Evolutionary conservation across 2,888 invertebrate genomes (phyloP), one percentile per base, ranked within the genome.

Genomic region (Tridacna gigas): DNA sequence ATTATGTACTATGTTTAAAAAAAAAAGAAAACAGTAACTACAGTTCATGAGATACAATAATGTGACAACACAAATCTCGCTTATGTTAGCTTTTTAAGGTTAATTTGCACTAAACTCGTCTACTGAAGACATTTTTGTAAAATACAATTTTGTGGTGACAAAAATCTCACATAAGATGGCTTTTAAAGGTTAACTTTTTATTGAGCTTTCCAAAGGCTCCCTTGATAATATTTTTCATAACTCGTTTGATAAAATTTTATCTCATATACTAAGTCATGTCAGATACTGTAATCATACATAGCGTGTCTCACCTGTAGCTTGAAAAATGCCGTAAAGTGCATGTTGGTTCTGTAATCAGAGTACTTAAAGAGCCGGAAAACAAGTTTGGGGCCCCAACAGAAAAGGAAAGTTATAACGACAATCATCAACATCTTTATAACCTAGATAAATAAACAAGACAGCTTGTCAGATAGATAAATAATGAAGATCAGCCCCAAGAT

Each of bases 401-500:
- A 61, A 48, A 95, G 90, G 91, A 96, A 96, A 0, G 95, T 93
- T 2, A 95, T 74, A 28, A 96, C 95, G 18, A 96, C 95, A 20
- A 95, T 93, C 15, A 96, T 94, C 80, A 96, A 93, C 95, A 96
- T 96, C 90, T 95, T 95, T 84, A 96, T 96, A 13, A 96, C 96
- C 96, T 96, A 93, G 0, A 91, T 25, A 61, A 61, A 20, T 56
- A n/a, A n/a, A n/a, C n/a, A 56, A 56, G 9, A 56, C 18, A 56
- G 4, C 18, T 9, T n/a, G n/a, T 5, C 20, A 56, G n/a, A 56
- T 56, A 20, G 56, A 56, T n/a, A 9, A 56, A n/a, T 3, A 56
- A 5, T 78, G 47, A 78, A 18, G 60, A 63, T 37, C 37, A 37
- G 7, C 2, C 37, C 37, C 7, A 37, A 7, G 37, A 37, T 7